Evolutionary conservation across 1,140 invertebrate species (phyloP), one percentile per base, ranked within the genome.

Genomic region (Dendroctonus valens): DNA sequence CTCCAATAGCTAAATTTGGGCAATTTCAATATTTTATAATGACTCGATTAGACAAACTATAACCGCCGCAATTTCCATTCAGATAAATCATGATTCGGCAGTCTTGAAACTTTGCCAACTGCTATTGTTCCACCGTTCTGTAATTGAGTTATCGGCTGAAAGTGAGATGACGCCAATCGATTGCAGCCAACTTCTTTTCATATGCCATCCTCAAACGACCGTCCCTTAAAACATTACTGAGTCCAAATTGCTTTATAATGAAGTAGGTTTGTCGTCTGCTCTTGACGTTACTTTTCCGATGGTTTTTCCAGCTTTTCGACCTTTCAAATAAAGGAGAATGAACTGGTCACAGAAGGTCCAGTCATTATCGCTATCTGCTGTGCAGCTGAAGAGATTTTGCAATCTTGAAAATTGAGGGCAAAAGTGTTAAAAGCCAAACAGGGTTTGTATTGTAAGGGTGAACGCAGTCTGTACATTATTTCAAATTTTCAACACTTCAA

Each of bases 101-200:
- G 72, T 75, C 74, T 75, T 75, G 74, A 75, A 75, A 68, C 72
- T 73, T 65, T 74, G 74, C 74, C 74, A 75, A 74, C 68, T 75
- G 65, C 69, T 71, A 73, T 75, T 75, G 74, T 75, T 67, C 73
- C 11, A 14, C 64, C 57, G 64, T 65, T 67, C 72, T 71, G 71
- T 75, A 75, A 75, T 75, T 75, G 74, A 75, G 72, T 75, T 75
- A 75, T 75, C 74, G 72, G 72, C 70, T 71, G 72, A 69, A 74
- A 73, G 69, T 68, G 65, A 59, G 69, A 72, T 64, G 68, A 71
- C 67, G 68, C 65, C 66, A 69, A 74, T 74, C 73, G 73, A 74
- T 74, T 70, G 67, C 64, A 66, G 61, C 38, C 49, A 12, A 14
- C 37, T 50, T 46, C 61, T 63, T 62, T 52, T 52, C 12, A 58